Conservation (phyloP, 1,140 invertebrate genomes). For the Chironomus striatipennis region DNA sequence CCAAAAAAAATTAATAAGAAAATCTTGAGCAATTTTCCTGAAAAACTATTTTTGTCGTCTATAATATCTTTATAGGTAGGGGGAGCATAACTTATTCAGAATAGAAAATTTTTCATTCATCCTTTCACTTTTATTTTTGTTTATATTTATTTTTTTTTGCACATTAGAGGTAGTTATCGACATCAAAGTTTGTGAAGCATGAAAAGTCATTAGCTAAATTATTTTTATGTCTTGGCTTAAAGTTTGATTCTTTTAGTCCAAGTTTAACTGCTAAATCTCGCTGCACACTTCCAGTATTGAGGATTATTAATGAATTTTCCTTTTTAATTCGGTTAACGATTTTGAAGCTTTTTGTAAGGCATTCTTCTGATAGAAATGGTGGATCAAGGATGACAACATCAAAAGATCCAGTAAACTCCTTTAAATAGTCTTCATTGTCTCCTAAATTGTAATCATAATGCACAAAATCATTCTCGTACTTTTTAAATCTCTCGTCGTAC, state of each 20-base stretch:
- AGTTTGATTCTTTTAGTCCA: conserved; percentile 54
- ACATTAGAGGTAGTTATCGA: conserved; percentile 40
- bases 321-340: conserved; percentile 72
- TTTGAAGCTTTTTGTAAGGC: conserved; percentile 71
- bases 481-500: conserved; percentile 69
- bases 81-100: no score
- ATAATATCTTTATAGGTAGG: no score
- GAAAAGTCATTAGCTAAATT: conserved; percentile 89
- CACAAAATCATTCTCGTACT: conserved; percentile 71
- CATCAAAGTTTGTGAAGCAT: conserved; percentile 81
- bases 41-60: no score
- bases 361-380: conserved; percentile 89
- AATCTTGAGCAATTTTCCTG: no score
- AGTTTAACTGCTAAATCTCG: conserved; percentile 53
- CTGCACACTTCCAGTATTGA: conserved; percentile 85
- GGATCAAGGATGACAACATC: conserved; percentile 89
- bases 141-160: no score
- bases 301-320: conserved; percentile 59
- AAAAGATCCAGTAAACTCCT: conserved; percentile 52
- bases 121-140: no score
- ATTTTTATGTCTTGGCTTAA: conserved; percentile 73
- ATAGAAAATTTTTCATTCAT: no score
- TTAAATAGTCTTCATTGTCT: conserved; percentile 49
- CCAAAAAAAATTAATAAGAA: no score
- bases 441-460: conserved; percentile 86